These are phyloP conservation scores for Drosophila quinaria DNA, from an alignment of 2,888 invertebrate genomes.

Conservation along the genomic window DNA sequence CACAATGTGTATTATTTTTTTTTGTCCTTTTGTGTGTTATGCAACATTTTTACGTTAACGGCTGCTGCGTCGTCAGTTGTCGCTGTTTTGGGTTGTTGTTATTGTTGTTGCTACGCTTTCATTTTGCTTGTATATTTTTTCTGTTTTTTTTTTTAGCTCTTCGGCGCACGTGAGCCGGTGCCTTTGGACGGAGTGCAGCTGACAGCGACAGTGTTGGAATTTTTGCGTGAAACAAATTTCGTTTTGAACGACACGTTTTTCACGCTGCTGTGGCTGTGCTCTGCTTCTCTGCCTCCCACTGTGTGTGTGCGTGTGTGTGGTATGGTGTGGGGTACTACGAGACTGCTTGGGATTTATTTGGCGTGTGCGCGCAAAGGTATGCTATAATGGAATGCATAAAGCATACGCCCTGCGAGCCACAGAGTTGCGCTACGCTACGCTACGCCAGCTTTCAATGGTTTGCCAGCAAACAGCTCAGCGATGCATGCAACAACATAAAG, in stretches of 20 bases:
- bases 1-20: not conserved
- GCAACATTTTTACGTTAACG: slow-evolving; percentile 48
- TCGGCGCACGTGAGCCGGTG: slow-evolving; percentile 40
- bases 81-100: slow-evolving; percentile 25
- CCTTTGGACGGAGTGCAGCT: slow-evolving; percentile 37
- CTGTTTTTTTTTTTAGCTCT: not conserved
- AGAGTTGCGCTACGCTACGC: slow-evolving; percentile 13
- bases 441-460: slow-evolving; percentile 21
- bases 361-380: slow-evolving; percentile 69
- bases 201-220: slow-evolving; percentile 50
- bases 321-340: not conserved
- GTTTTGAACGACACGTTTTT: slow-evolving; percentile 51
- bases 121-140: slow-evolving; percentile 2
- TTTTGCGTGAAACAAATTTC: slow-evolving; percentile 67
- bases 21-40: slow-evolving; percentile 28
- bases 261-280: slow-evolving; percentile 27
- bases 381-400: slow-evolving; percentile 75
- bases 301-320: slow-evolving; percentile 14
- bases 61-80: slow-evolving; percentile 49
- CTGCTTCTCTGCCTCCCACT: slow-evolving; percentile 1
- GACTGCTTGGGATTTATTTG: slow-evolving; percentile 43
- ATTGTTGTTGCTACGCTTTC: slow-evolving; percentile 19
- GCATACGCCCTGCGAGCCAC: slow-evolving; percentile 63
- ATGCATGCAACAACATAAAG: slow-evolving; percentile 27
- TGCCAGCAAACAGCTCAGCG: slow-evolving; percentile 17